A percentile compares a stretch with the other conserved stretches of the same genome.
These are phyloP conservation scores for Vidua chalybeata DNA, from an alignment of 2,113 vertebrate genomes.

Conservation along the genomic window DNA sequence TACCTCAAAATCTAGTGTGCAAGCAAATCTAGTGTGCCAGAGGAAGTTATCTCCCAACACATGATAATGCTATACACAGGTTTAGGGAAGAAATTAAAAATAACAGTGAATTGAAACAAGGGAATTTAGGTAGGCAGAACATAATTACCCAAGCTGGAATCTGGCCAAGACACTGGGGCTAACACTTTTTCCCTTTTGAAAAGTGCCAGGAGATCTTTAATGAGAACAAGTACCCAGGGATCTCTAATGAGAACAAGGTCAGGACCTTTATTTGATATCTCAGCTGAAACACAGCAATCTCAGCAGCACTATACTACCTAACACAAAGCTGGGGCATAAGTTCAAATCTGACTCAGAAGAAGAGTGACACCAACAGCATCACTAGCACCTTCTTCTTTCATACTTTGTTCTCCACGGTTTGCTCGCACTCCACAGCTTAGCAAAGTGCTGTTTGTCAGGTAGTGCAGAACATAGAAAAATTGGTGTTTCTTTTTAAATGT, in stretches of 20 bases:
- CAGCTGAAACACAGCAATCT: constrained; percentile 59
- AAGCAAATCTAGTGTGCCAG: not conserved
- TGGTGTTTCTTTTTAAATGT: not conserved
- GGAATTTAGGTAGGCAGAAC: constrained; percentile 63
- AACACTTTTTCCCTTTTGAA: constrained; percentile 53
- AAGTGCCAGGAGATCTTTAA: constrained; percentile 70
- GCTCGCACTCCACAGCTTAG: not conserved
- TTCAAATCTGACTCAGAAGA: constrained; percentile 30
- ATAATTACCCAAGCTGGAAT: constrained; percentile 67
- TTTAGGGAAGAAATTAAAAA: constrained; percentile 47
- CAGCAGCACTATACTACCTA: constrained; percentile 27
- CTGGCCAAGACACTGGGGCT: constrained; percentile 58
- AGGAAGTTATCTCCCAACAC: not conserved
- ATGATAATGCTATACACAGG: not conserved
- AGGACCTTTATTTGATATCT: constrained; percentile 55
- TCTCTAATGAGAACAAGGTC: constrained; percentile 66
- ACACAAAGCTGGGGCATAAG: constrained; percentile 13
- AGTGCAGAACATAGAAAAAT: not conserved
- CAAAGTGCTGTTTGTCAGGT: not conserved
- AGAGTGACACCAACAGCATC: constrained; percentile 27
- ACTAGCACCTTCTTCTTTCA: not conserved
- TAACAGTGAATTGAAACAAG: constrained; percentile 23
- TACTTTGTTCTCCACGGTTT: not conserved
- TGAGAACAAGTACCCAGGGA: constrained; percentile 68
- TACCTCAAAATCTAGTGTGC: not conserved